Percentiles rank a stretch among this genome's conserved stretches.
Evolutionary conservation across 1,140 invertebrate species (phyloP).

Genomic region (Diploscapter pachys): DNA sequence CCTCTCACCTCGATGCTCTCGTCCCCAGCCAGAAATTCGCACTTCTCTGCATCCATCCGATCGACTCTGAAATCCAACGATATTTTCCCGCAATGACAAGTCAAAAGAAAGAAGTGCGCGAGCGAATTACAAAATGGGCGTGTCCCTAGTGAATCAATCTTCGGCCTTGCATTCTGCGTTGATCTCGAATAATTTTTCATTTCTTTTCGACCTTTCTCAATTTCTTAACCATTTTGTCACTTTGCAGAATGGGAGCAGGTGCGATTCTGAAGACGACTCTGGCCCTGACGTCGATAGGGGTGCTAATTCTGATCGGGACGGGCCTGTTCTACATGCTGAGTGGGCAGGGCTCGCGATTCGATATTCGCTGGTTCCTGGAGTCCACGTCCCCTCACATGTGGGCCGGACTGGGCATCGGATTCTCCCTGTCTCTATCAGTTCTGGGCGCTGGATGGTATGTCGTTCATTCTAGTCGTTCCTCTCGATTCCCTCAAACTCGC

Average conservation of each 20-base stretch:
- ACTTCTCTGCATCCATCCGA: not conserved
- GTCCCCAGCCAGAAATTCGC: not conserved
- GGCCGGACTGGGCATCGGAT: slow-evolving; percentile 78
- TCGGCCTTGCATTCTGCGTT: not conserved
- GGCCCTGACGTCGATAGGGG: slow-evolving; percentile 28
- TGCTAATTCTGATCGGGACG: slow-evolving; percentile 39
- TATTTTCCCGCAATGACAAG: not conserved
- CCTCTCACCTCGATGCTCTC: too few relatives aligned
- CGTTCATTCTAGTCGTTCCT: not conserved
- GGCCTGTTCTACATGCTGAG: slow-evolving; percentile 61
- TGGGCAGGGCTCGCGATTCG: slow-evolving; percentile 63
- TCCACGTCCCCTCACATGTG: slow-evolving; percentile 57
- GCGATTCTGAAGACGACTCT: slow-evolving; percentile 39
- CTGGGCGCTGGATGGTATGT: slow-evolving; percentile 86
- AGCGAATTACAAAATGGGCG: not conserved
- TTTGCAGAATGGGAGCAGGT: slow-evolving; percentile 32
- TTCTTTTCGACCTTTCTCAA: not conserved
- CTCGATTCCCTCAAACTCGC: not conserved
- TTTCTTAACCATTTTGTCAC: not conserved
- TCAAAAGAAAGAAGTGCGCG: too few relatives aligned
- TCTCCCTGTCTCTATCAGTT: slow-evolving; percentile 77
- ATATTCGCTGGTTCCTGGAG: slow-evolving; percentile 62
- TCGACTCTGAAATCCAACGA: not conserved
- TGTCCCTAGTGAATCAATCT: not conserved
- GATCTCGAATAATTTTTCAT: slow-evolving; percentile 8